These are phyloP conservation scores for Cancer borealis DNA, from an alignment of 2,888 invertebrate genomes.

Conservation along the genomic window DNA sequence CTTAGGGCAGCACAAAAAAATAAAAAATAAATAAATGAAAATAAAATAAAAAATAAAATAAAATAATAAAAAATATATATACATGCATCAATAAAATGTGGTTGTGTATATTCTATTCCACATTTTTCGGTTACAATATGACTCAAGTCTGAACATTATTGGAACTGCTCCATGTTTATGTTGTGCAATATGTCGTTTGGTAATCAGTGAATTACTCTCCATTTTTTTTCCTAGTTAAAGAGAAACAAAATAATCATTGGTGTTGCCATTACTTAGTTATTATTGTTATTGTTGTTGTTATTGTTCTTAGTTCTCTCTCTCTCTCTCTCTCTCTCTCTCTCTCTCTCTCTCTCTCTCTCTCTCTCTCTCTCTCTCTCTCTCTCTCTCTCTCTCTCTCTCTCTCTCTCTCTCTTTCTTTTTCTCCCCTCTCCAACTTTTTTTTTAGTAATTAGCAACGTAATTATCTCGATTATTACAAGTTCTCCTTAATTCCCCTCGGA, in stretches of 20 bases:
- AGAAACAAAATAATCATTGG: conserved; percentile 19
- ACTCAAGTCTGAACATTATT: conserved; percentile 60
- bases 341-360: conserved; percentile 28
- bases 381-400: background rate
- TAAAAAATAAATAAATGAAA: background rate
- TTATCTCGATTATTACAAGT: conserved; percentile 58
- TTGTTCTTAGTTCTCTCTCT: background rate
- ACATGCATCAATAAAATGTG: conserved; percentile 31
- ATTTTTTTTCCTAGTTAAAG: conserved; percentile 25
- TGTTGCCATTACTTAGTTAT: conserved; percentile 32
- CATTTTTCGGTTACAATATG: conserved; percentile 47
- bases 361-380: conserved; percentile 35
- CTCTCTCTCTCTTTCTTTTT: conserved; percentile 11
- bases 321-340: conserved; percentile 24
- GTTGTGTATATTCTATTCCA: conserved; percentile 37
- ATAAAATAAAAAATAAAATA: background rate
- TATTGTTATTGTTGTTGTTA: background rate
- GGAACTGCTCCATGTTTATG: conserved; percentile 48
- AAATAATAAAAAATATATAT: conserved; percentile 32
- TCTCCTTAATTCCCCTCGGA: conserved; percentile 45
- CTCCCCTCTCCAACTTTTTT: background rate
- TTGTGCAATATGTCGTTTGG: conserved; percentile 53
- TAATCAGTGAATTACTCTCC: conserved; percentile 58
- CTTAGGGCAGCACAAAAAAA: background rate
- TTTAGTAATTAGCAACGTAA: conserved; percentile 55